Percentiles rank a stretch among this genome's conserved stretches.
Evolutionary conservation across 1,140 invertebrate species (phyloP).

Genomic region (Hylaeus volcanicus): DNA sequence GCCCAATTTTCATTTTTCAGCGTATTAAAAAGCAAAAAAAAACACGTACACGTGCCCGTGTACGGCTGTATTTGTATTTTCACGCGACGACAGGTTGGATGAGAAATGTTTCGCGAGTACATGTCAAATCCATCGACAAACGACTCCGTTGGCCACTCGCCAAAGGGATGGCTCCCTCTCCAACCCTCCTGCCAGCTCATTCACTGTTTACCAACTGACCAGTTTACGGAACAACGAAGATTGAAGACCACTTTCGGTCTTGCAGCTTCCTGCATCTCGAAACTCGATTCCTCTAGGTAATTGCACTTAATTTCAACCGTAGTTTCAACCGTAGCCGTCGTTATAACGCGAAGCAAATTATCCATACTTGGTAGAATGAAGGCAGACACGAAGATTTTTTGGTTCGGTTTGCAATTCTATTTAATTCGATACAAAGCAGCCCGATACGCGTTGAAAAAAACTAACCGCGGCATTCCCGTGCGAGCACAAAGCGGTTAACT

Average conservation of each 20-base stretch:
- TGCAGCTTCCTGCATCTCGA: not conserved
- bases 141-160: constrained; percentile 23
- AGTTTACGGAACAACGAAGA: constrained; percentile 17
- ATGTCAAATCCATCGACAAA: constrained; percentile 31
- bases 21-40: not conserved
- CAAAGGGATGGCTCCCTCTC: constrained; percentile 6
- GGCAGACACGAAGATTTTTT: no score
- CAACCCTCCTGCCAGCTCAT: not conserved
- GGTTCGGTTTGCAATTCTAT: no score
- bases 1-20: constrained; percentile 21
- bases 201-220: constrained; percentile 30
- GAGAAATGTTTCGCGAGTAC: constrained; percentile 25
- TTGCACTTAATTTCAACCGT: no score
- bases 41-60: not conserved
- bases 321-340: no score
- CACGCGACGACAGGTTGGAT: constrained; percentile 8
- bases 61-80: not conserved
- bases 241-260: not conserved
- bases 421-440: no score
- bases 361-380: no score
- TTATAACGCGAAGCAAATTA: no score
- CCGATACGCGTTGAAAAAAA: no score
- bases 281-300: no score
- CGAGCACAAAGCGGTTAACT: no score
- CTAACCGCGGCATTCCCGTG: no score